Evolutionary conservation across 2,797 vertebrate species (phyloP).

Genomic region (Enteromius paludinosus): DNA sequence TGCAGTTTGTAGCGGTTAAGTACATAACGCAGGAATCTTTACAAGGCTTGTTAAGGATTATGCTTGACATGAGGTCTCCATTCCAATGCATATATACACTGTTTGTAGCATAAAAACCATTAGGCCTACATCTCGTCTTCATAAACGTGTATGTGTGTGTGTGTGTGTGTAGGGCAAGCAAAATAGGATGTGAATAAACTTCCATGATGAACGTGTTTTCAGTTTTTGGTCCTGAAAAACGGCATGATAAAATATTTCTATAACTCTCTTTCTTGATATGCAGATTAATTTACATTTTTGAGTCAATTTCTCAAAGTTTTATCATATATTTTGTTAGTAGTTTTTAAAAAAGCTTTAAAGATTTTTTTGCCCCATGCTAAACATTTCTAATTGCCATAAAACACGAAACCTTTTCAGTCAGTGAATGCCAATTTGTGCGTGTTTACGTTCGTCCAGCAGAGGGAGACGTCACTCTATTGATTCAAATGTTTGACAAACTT

Average conservation of each 20-base stretch:
- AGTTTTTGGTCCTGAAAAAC: not conserved
- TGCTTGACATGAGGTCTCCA: not conserved
- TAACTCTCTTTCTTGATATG: not conserved
- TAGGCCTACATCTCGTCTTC: not conserved
- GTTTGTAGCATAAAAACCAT: not conserved
- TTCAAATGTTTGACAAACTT: not conserved
- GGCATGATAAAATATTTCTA: not conserved
- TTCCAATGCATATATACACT: not conserved
- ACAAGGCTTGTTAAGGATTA: conserved; percentile 14
- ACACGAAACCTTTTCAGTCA: not conserved
- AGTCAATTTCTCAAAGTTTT: not conserved
- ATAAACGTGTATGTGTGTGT: not conserved
- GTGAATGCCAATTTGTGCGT: not conserved
- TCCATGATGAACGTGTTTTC: not conserved
- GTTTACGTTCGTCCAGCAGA: conserved; percentile 50
- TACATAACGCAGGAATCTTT: conserved; percentile 11
- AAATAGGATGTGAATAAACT: not conserved
- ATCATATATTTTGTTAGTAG: not conserved
- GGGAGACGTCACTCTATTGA: conserved; percentile 44
- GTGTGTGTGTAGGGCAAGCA: not conserved
- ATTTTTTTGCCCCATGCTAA: not conserved
- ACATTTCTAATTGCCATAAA: not conserved
- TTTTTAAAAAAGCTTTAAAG: not conserved
- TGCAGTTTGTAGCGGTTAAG: not conserved
- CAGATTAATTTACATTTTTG: not conserved